Evolutionary conservation across 2,113 vertebrate genomes (phyloP).

Genomic region (Myanophis thanlyinensis): DNA sequence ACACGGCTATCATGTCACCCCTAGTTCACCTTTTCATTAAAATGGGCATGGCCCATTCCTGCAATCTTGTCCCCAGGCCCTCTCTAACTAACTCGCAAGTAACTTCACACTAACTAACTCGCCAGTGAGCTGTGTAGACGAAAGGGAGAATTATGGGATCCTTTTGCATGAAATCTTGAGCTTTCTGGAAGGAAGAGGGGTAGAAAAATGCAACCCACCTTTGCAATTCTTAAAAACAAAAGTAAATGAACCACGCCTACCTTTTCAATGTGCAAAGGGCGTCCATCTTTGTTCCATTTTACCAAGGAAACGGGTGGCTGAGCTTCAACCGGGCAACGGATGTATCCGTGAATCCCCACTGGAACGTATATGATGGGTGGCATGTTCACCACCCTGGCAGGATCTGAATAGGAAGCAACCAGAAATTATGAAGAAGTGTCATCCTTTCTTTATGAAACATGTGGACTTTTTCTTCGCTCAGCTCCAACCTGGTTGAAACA

Average conservation of each 20-base stretch:
- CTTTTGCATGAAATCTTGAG: not conserved
- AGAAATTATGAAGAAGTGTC: accelerated
- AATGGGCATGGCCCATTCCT: too few species aligned
- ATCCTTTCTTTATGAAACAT: not conserved
- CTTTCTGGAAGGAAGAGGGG: not conserved
- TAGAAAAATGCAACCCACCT: not conserved
- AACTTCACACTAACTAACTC: not conserved
- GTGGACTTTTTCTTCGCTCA: not conserved
- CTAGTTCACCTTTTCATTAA: too few species aligned
- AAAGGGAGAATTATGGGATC: not conserved
- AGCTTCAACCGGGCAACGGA: constrained; percentile 96
- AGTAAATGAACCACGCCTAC: constrained; percentile 40
- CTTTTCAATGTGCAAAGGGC: constrained; percentile 94
- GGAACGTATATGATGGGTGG: constrained; percentile 95
- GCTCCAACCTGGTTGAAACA: not conserved
- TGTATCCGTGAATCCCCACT: constrained; percentile 94
- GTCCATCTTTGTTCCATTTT: constrained; percentile 98
- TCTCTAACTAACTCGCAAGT: not conserved
- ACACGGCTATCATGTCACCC: too few species aligned
- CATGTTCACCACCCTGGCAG: constrained; percentile 98
- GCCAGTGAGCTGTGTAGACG: not conserved
- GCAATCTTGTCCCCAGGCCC: not conserved
- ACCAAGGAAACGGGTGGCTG: constrained; percentile 92
- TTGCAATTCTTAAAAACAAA: not conserved
- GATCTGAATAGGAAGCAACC: constrained; percentile 72